phyloP scores from a whole-genome alignment of 2,113 vertebrate genomes.

The Mystacornis crossleyi region DNA sequence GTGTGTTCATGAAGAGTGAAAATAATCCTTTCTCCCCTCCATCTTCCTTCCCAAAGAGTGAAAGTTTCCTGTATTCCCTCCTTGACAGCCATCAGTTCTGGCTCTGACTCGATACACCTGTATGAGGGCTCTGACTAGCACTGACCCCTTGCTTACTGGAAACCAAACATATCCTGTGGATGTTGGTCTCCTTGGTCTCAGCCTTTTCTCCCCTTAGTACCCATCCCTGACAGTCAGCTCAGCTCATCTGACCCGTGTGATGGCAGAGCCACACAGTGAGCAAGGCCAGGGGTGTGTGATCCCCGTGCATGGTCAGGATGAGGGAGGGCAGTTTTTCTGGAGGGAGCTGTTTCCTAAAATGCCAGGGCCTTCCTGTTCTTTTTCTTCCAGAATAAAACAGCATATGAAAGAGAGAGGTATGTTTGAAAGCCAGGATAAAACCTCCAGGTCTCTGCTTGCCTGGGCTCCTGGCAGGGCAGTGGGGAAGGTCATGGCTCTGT shows the following conservation, averaged over 20 bases:
- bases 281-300: background rate
- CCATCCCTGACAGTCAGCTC: background rate
- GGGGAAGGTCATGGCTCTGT: background rate
- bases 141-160: background rate
- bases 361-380: background rate
- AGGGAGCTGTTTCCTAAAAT: background rate
- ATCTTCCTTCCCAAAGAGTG: conserved; percentile 23
- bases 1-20: background rate
- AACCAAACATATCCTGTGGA: background rate
- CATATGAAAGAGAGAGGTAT: background rate
- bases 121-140: background rate
- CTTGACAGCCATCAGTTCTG: background rate
- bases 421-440: background rate
- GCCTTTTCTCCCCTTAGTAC: background rate
- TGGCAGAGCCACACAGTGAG: background rate
- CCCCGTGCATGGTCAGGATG: background rate
- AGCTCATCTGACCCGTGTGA: background rate
- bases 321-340: background rate
- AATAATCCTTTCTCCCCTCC: background rate
- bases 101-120: background rate
- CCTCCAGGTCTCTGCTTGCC: background rate
- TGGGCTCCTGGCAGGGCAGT: background rate
- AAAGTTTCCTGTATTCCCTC: conserved; percentile 39
- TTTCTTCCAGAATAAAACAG: background rate
- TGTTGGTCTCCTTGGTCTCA: background rate